Evolutionary conservation across 92 coral and sea anemone genomes (phyloP), one percentile per base, ranked within the genome.

Genomic region (Heliopora coerulea): DNA sequence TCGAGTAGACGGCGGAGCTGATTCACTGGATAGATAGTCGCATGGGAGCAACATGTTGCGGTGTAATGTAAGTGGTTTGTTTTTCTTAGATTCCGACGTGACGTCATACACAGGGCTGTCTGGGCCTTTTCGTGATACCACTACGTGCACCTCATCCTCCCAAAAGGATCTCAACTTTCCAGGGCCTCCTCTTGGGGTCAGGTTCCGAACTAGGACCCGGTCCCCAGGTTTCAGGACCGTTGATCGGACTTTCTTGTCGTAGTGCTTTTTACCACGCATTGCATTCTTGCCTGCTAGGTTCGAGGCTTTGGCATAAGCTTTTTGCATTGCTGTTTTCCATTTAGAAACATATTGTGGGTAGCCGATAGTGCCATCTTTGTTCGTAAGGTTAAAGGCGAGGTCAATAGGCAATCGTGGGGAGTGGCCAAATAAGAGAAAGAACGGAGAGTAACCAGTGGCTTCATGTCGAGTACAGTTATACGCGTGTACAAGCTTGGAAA

Each of bases 11-110:
- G n/a, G n/a, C n/a, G n/a, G n/a, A n/a, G n/a, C n/a, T n/a, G 8
- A n/a, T 40, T 65, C 28, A 7, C 41, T 35, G 23, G 18, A 12
- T 46, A 63, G 50, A 23, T 63, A 24, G 27, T 31, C 56, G 31
- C 73, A 65, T 21, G 73, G 73, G 0, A 65, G 35, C 5, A 65
- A 56, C 73, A 65, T 39, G 41, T 65, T 65, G 17, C 73, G 73
- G 49, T 65, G 73, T 3, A 41, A 52, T 17, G 49, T 29, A 6
- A 54, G 73, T 20, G 35, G 35, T 29, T 12, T 65, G 23, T 56
- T 56, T 1, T 40, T 18, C 10, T 56, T 56, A 49, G 56, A 65
- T 26, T 65, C 56, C 2, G 34, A 56, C 25, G 40, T 24, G 56
- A 65, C 73, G 24, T 65, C 56, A 27, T 65, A 65, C 6, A 65